phyloP scores from a whole-genome alignment of 2,888 invertebrate species.

The Drosophila lutescens region DNA sequence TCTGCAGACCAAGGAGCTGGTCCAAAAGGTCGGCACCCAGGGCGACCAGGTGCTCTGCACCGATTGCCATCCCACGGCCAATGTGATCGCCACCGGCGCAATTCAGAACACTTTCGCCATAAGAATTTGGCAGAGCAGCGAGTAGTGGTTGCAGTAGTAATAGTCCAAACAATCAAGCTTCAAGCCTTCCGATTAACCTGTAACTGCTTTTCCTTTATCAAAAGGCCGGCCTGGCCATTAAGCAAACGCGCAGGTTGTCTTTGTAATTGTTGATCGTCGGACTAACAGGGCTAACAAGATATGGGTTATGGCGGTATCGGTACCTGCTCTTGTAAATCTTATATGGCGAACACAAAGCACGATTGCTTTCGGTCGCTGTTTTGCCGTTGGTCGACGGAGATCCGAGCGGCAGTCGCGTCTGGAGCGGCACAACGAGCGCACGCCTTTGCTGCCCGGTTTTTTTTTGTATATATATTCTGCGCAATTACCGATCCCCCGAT shows the following conservation, averaged over 20 bases:
- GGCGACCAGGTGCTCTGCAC: conserved; percentile 97
- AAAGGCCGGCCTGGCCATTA: conserved; percentile 4
- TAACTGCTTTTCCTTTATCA: background rate
- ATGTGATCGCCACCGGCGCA: conserved; percentile 99
- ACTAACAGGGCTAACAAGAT: conserved; percentile 25
- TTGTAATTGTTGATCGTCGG: conserved; percentile 22
- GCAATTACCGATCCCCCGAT: conserved; percentile 1
- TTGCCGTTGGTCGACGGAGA: conserved; percentile 86
- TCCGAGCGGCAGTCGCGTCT: conserved; percentile 99
- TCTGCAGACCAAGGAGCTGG: conserved; percentile 98
- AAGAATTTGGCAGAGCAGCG: conserved; percentile 99
- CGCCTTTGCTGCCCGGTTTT: conserved; percentile 25
- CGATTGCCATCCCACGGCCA: conserved; percentile 99
- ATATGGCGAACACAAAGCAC: conserved; percentile 27
- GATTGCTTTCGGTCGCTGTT: background rate
- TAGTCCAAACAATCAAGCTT: background rate
- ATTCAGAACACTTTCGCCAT: conserved; percentile 99
- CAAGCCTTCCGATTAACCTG: background rate
- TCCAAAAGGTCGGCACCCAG: conserved; percentile 97
- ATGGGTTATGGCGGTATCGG: conserved; percentile 21
- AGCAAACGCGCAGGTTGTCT: conserved; percentile 1
- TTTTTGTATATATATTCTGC: background rate
- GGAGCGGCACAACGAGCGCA: conserved; percentile 90
- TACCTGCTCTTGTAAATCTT: conserved; percentile 43
- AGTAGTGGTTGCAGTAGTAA: conserved; percentile 82